These are phyloP conservation scores for Zaprionus africanus DNA, from an alignment of 1,140 invertebrate species.

Conservation along the genomic window DNA sequence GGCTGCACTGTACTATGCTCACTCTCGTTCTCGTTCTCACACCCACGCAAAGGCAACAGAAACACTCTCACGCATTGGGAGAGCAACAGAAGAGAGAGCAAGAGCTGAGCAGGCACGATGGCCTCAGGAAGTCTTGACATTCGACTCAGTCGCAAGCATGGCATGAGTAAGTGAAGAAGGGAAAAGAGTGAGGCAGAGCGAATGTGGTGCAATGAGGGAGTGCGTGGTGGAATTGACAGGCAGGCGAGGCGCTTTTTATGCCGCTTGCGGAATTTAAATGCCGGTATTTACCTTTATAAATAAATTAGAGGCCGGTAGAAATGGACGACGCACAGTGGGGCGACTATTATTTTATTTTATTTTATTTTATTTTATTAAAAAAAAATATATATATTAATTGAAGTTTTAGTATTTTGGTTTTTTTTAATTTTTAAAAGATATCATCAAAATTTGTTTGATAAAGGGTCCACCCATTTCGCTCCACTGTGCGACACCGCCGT, in stretches of 20 bases:
- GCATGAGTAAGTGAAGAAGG: neutral
- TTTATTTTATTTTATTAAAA: no score
- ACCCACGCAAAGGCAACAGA: slow-evolving; percentile 26
- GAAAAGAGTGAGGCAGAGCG: neutral
- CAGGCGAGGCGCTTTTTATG: slow-evolving; percentile 12
- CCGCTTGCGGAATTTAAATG: slow-evolving; percentile 67
- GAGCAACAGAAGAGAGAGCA: neutral
- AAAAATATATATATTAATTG: no score
- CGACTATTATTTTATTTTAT: no score
- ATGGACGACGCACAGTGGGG: slow-evolving; percentile 8
- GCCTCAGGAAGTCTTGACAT: slow-evolving; percentile 44
- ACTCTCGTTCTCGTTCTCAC: slow-evolving; percentile 10
- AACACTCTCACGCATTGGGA: neutral
- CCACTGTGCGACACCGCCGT: neutral
- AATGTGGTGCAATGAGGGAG: no score
- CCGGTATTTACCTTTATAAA: slow-evolving; percentile 74
- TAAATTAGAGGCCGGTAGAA: slow-evolving; percentile 67
- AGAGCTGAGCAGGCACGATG: slow-evolving; percentile 1
- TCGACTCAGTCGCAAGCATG: slow-evolving; percentile 13
- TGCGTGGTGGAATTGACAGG: neutral
- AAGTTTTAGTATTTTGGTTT: no score
- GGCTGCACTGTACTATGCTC: slow-evolving; percentile 18
- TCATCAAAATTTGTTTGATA: no score
- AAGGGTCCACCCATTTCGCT: no score
- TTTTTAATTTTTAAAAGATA: no score